Conservation (phyloP, 92 coral and sea anemone species). For the Parazoanthus atlanticus region DNA sequence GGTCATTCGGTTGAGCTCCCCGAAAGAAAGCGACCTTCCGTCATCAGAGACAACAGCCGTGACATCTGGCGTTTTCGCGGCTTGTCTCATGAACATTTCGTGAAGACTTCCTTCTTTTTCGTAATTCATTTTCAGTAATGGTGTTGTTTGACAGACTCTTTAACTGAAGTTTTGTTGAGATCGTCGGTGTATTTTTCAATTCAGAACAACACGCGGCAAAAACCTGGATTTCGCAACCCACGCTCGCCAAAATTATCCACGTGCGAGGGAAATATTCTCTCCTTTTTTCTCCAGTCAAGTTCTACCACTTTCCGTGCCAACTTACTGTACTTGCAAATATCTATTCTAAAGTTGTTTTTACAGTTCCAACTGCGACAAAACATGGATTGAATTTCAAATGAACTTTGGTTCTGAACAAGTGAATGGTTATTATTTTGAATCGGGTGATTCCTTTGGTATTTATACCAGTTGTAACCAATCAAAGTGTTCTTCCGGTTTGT, state of each 20-base stretch:
- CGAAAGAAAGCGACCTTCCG: conserved; percentile 73
- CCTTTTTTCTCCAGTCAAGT: neutral
- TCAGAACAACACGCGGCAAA: neutral
- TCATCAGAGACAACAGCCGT: conserved; percentile 81
- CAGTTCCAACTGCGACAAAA: neutral
- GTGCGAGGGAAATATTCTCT: neutral
- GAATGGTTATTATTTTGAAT: neutral
- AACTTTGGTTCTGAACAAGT: neutral
- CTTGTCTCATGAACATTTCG: conserved; percentile 78
- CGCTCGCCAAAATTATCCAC: neutral
- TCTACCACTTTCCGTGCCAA: neutral
- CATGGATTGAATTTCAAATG: conserved; percentile 6
- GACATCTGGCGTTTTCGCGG: conserved; percentile 65
- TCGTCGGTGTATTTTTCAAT: neutral
- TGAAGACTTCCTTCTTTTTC: conserved; percentile 80
- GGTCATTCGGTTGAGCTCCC: conserved; percentile 69
- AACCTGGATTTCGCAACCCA: neutral
- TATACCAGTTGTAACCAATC: neutral
- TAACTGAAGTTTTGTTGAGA: neutral
- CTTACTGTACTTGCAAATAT: neutral
- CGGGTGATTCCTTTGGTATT: neutral
- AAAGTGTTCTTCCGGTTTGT: neutral
- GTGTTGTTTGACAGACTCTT: neutral
- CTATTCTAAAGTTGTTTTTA: neutral
- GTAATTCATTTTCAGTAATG: conserved; percentile 61